A percentile compares a stretch with the other conserved stretches of the same genome.
Evolutionary conservation across 1,140 invertebrate species (phyloP).

Genomic region (Probaryconus sp.): DNA sequence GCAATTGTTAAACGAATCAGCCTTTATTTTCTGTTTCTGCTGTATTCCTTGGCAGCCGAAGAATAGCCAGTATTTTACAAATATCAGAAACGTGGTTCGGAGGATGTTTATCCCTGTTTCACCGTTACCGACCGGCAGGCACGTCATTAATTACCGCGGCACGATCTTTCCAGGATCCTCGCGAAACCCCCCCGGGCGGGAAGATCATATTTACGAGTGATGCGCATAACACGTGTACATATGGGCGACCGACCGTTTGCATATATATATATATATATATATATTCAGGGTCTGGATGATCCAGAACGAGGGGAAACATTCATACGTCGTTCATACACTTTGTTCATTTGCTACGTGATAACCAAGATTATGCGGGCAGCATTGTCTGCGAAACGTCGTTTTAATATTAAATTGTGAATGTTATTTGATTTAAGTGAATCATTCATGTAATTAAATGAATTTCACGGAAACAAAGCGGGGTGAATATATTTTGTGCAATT

Average conservation of each 20-base stretch:
- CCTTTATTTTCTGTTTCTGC: slow-evolving; percentile 8
- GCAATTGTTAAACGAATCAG: slow-evolving; percentile 16
- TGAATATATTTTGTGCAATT: too few relatives aligned
- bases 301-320: slow-evolving; percentile 60
- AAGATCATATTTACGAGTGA: slow-evolving; percentile 30
- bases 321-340: slow-evolving; percentile 70
- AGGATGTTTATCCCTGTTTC: slow-evolving; percentile 50
- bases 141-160: slow-evolving; percentile 60
- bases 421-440: too few relatives aligned
- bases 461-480: too few relatives aligned
- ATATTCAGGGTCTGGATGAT: slow-evolving; percentile 55
- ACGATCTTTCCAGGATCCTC: slow-evolving; percentile 60
- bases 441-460: too few relatives aligned
- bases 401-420: slow-evolving; percentile 30
- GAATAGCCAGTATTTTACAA: slow-evolving; percentile 43
- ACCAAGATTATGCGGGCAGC: slow-evolving; percentile 64
- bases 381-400: slow-evolving; percentile 37
- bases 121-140: slow-evolving; percentile 60
- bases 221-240: slow-evolving; percentile 39
- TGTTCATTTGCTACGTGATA: slow-evolving; percentile 66
- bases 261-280: background rate
- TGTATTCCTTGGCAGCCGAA: slow-evolving; percentile 14
- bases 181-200: slow-evolving; percentile 42
- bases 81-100: slow-evolving; percentile 33
- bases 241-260: slow-evolving; percentile 18